Evolutionary conservation across 2,888 invertebrate genomes (phyloP).

Genomic region (Eupithecia insigniata): DNA sequence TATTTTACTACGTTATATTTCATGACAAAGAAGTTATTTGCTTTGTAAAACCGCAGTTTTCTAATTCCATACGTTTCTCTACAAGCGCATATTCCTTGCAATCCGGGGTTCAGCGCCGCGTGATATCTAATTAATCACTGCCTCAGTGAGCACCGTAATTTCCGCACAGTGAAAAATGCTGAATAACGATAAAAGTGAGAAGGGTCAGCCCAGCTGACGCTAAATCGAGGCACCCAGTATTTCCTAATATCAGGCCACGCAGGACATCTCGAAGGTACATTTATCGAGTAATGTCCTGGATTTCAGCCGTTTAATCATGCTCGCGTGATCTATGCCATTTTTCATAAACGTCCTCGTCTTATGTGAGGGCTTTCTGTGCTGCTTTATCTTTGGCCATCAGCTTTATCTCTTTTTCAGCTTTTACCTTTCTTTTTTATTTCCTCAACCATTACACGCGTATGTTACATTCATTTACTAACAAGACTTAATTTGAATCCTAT

Average conservation of each 20-base stretch:
- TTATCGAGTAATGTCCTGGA: conserved; percentile 31
- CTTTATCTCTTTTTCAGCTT: conserved; percentile 4
- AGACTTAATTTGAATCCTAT: not conserved
- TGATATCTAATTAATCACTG: conserved; percentile 77
- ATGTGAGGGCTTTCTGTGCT: conserved; percentile 7
- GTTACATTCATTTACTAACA: not conserved
- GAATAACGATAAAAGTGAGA: conserved; percentile 73
- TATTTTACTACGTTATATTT: not conserved
- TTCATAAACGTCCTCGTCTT: conserved; percentile 18
- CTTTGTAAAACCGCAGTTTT: not conserved
- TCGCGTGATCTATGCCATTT: conserved; percentile 23
- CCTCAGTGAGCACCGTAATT: conserved; percentile 66
- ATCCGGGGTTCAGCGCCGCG: conserved; percentile 42
- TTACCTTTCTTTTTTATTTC: conserved; percentile 7
- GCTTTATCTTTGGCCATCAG: conserved; percentile 15
- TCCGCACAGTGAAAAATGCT: conserved; percentile 74
- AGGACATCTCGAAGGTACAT: conserved; percentile 36
- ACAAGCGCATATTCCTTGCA: conserved; percentile 42
- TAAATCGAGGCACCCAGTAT: conserved; percentile 35
- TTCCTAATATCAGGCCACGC: conserved; percentile 39
- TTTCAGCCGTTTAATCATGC: conserved; percentile 26
- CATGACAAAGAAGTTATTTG: not conserved
- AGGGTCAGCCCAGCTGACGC: conserved; percentile 58
- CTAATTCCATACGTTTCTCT: not conserved
- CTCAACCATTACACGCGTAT: not conserved